A percentile compares a stretch with the other conserved stretches of the same genome.
phyloP scores from a whole-genome alignment of 2,888 invertebrate genomes.

The Drosophila pseudotakahashii region DNA sequence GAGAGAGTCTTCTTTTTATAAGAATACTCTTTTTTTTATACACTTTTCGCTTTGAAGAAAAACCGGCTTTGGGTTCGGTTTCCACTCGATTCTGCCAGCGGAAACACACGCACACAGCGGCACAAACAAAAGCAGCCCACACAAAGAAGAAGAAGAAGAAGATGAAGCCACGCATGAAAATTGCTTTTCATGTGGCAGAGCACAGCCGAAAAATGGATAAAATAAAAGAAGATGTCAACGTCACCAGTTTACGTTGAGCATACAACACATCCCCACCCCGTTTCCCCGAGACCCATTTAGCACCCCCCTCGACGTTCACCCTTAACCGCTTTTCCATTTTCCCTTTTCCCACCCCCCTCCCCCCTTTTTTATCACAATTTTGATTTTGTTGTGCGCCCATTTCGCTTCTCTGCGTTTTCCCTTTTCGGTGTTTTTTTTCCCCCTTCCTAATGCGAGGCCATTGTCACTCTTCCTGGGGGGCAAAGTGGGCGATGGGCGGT shows the following conservation, averaged over 20 bases:
- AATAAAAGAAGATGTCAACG: conserved; percentile 69
- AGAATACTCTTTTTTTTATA: conserved; percentile 7
- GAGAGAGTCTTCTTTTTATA: conserved; percentile 16
- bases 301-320: conserved; percentile 26
- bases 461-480: conserved; percentile 70
- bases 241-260: conserved; percentile 50
- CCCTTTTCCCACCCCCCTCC: neutral
- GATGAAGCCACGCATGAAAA: conserved; percentile 78
- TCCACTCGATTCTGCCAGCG: conserved; percentile 53
- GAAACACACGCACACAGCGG: conserved; percentile 51
- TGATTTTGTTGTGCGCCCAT: conserved; percentile 48
- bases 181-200: conserved; percentile 70
- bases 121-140: neutral
- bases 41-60: conserved; percentile 65
- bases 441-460: conserved; percentile 66
- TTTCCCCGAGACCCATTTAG: conserved; percentile 28
- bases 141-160: conserved; percentile 71
- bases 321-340: conserved; percentile 16
- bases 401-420: conserved; percentile 33
- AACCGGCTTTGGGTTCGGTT: conserved; percentile 68
- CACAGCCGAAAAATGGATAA: conserved; percentile 33
- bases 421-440: conserved; percentile 16
- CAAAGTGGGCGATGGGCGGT: conserved; percentile 45
- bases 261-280: neutral
- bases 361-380: conserved; percentile 39